Evolutionary conservation across 2,888 invertebrate genomes (phyloP).

Genomic region (Pandemis heparana): DNA sequence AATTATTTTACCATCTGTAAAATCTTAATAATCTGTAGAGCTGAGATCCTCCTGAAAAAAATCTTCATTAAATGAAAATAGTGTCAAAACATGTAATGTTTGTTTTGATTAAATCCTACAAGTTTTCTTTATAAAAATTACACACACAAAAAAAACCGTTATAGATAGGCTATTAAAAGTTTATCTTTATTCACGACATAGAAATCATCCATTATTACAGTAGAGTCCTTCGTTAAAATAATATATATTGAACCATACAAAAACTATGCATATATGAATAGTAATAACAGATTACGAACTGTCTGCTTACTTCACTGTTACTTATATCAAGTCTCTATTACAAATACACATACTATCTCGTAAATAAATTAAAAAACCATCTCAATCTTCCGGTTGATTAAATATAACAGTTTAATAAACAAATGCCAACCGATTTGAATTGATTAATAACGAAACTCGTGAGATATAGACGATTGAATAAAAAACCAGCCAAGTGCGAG

Average conservation of each 20-base stretch:
- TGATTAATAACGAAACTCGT: constrained; percentile 18
- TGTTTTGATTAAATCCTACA: too few species aligned
- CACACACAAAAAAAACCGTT: too few species aligned
- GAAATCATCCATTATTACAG: too few species aligned
- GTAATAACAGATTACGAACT: background rate
- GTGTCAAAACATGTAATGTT: too few species aligned
- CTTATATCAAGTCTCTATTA: background rate
- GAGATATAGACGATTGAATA: constrained; percentile 26
- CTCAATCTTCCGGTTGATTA: constrained; percentile 5
- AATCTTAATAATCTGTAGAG: too few species aligned
- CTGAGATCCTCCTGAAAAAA: too few species aligned
- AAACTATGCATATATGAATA: background rate
- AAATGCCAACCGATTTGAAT: constrained; percentile 22
- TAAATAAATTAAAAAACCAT: constrained; percentile 19
- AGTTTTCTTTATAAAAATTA: too few species aligned
- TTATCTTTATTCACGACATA: too few species aligned
- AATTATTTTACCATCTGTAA: too few species aligned
- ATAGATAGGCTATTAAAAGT: too few species aligned
- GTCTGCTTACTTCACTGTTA: background rate
- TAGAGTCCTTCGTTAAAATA: background rate
- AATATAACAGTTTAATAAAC: constrained; percentile 19
- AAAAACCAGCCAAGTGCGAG: background rate
- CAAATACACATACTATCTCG: background rate
- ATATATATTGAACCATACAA: background rate
- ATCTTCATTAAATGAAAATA: too few species aligned